A percentile compares a stretch with the other conserved stretches of the same genome.
These are phyloP conservation scores for Lycopodina hypogea DNA, from an alignment of 37 sponge, comb jelly and placozoan species.

Conservation along the genomic window DNA sequence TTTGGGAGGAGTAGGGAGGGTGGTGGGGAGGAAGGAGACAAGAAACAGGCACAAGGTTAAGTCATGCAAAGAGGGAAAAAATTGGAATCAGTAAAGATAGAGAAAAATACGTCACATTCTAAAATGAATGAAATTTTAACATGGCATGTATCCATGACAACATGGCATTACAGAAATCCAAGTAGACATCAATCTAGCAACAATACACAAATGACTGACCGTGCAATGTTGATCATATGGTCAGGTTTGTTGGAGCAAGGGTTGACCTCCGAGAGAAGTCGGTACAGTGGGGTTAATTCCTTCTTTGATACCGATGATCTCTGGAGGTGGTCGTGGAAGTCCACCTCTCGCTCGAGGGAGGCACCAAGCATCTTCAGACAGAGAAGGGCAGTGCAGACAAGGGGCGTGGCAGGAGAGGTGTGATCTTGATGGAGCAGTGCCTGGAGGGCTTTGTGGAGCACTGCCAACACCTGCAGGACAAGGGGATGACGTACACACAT, in stretches of 20 bases:
- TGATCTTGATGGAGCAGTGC: background rate
- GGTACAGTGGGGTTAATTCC: constrained; percentile 70
- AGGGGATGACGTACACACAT: no score
- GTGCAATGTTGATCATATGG: constrained; percentile 78
- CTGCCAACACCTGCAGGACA: constrained; percentile 5
- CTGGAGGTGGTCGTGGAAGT: constrained; percentile 41
- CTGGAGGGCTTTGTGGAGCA: constrained; percentile 26
- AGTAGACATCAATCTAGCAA: no score
- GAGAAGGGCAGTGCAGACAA: constrained; percentile 73
- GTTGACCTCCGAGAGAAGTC: constrained; percentile 82
- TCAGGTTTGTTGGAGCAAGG: constrained; percentile 74
- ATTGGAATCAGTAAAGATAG: background rate
- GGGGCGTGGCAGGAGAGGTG: constrained; percentile 17
- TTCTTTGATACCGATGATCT: constrained; percentile 8
- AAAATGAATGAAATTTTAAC: no score
- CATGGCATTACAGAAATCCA: no score
- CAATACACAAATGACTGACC: constrained; percentile 44
- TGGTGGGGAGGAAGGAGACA: background rate
- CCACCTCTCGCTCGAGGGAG: constrained; percentile 67
- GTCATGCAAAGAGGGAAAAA: background rate
- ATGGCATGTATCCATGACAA: no score
- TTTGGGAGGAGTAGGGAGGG: background rate
- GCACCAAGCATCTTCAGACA: constrained; percentile 78
- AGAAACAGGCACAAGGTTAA: background rate
- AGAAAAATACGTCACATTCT: no score